A percentile compares a stretch with the other conserved stretches of the same genome.
Evolutionary conservation across 1,140 invertebrate species (phyloP).

Genomic region (Pissodes strobi): DNA sequence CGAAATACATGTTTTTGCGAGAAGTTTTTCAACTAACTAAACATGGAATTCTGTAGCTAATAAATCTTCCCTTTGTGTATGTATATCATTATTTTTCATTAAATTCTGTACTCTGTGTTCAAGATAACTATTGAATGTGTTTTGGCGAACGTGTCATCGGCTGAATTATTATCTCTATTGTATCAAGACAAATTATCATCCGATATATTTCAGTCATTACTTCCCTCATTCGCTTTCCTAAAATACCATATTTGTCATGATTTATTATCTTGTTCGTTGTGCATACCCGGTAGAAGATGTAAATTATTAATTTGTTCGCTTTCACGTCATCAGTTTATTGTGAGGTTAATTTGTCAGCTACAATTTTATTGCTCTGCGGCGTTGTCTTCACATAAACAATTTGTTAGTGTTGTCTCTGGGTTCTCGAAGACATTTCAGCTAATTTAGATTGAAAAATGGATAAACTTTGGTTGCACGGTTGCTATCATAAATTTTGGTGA

Average conservation of each 20-base stretch:
- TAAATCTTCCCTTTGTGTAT: no score
- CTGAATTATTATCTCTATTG: no score
- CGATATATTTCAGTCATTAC: slow-evolving; percentile 7
- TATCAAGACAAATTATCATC: slow-evolving; percentile 12
- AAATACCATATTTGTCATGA: slow-evolving; percentile 14
- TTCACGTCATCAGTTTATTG: slow-evolving; percentile 22
- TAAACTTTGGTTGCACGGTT: slow-evolving; percentile 24
- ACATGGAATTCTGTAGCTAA: no score
- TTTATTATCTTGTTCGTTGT: slow-evolving; percentile 14
- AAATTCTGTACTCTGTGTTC: no score
- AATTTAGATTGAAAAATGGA: slow-evolving; percentile 34
- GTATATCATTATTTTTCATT: no score
- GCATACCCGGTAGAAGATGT: not conserved
- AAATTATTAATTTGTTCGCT: slow-evolving; percentile 24
- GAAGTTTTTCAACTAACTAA: no score
- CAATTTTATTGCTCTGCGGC: slow-evolving; percentile 26
- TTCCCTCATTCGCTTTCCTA: slow-evolving; percentile 2
- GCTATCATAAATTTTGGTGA: slow-evolving; percentile 29
- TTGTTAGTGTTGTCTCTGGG: slow-evolving; percentile 15
- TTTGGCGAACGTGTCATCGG: no score
- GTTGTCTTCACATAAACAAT: slow-evolving; percentile 23
- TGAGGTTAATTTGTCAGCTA: slow-evolving; percentile 35
- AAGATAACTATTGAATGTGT: no score
- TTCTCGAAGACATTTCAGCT: slow-evolving; percentile 28
- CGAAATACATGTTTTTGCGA: no score